Percentiles rank a stretch among this genome's conserved stretches.
Conservation (phyloP, 2,888 invertebrate genomes). For the Brachylomia viminalis region DNA sequence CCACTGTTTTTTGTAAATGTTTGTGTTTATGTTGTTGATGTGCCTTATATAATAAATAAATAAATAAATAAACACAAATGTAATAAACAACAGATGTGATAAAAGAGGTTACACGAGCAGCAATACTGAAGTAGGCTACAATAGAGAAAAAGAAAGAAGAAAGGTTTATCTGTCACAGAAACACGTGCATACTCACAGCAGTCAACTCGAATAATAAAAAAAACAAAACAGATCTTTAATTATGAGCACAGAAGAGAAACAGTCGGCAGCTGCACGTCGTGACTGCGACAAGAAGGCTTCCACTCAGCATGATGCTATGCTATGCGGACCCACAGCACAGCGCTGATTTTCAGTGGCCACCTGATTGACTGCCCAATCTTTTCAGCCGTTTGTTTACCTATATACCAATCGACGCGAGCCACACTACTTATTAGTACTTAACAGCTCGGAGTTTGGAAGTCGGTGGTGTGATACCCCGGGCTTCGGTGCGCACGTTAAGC, state of each 20-base stretch:
- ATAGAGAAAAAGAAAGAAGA: not conserved
- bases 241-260: not conserved
- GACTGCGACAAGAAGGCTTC: not conserved
- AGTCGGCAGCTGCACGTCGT: not conserved
- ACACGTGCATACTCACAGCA: not conserved
- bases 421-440: not conserved
- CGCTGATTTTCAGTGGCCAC: not conserved
- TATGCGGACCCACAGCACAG: not conserved
- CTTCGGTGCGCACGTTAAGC: too few relatives aligned
- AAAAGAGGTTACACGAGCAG: not conserved
- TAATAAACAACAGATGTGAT: slow-evolving; percentile 5
- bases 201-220: not conserved
- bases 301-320: not conserved
- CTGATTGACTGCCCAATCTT: not conserved
- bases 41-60: too few relatives aligned
- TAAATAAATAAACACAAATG: not conserved
- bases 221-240: not conserved
- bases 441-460: too few relatives aligned
- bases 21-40: too few relatives aligned
- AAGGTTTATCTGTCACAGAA: not conserved
- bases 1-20: too few relatives aligned
- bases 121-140: not conserved
- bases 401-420: not conserved
- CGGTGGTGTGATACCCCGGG: too few relatives aligned
- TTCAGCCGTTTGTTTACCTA: not conserved